Evolutionary conservation across 2,113 vertebrate genomes (phyloP).

Genomic region (Periophthalmus modestus): DNA sequence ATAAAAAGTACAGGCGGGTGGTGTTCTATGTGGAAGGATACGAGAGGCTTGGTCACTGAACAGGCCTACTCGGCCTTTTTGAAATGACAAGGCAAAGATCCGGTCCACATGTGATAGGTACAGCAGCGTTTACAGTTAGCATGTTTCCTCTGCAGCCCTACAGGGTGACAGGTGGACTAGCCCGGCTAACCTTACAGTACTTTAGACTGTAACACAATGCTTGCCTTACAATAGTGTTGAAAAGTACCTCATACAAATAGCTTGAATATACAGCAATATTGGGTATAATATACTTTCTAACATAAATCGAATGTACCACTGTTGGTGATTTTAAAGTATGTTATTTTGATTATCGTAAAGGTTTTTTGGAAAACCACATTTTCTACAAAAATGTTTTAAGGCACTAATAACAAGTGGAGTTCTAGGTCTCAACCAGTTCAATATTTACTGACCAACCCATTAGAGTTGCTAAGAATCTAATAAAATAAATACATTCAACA

Average conservation of each 20-base stretch:
- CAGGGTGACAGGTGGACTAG: not conserved
- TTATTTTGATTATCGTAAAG: too few species aligned
- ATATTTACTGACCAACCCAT: not conserved
- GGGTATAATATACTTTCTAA: too few species aligned
- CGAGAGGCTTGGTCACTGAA: constrained; percentile 52
- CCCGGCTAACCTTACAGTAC: not conserved
- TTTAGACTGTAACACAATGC: too few species aligned
- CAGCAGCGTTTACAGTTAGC: constrained; percentile 6
- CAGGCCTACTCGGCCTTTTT: constrained; percentile 33
- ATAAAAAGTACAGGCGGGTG: constrained; percentile 56
- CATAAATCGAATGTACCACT: too few species aligned
- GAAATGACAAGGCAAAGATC: constrained; percentile 14
- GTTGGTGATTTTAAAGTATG: too few species aligned
- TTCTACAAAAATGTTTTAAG: not conserved
- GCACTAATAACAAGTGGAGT: not conserved
- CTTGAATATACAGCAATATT: too few species aligned
- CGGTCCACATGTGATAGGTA: constrained; percentile 1
- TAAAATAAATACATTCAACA: too few species aligned
- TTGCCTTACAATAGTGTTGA: too few species aligned
- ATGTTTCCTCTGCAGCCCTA: not conserved
- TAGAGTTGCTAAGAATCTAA: too few species aligned
- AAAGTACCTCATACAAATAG: too few species aligned
- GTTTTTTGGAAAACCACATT: too few species aligned
- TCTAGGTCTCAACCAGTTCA: not conserved
- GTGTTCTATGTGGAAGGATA: constrained; percentile 22